Conservation (phyloP, 2,797 vertebrate genomes). For the Okamejei kenojei region DNA sequence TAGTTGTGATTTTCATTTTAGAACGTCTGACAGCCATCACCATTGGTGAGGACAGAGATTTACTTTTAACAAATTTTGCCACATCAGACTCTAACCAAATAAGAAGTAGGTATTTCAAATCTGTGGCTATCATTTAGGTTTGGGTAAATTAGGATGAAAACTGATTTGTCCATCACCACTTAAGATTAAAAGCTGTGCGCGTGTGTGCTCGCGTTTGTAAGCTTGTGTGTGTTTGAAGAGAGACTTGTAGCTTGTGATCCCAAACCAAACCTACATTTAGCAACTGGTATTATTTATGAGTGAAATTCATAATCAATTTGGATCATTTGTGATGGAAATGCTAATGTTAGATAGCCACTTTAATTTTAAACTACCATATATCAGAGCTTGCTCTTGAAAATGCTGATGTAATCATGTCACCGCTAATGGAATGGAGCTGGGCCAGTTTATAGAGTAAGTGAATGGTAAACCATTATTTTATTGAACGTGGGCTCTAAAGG, state of each 20-base stretch:
- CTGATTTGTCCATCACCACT: background rate
- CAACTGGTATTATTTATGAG: background rate
- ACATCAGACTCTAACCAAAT: background rate
- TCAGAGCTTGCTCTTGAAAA: background rate
- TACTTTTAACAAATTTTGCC: constrained; percentile 5
- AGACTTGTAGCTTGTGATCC: background rate
- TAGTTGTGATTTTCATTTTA: background rate
- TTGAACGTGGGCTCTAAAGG: background rate
- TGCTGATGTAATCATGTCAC: background rate
- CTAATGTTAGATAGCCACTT: constrained; percentile 21
- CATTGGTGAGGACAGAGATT: background rate
- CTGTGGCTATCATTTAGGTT: background rate
- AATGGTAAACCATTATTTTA: constrained; percentile 3
- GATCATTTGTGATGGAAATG: background rate
- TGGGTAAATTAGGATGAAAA: background rate
- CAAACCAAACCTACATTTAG: background rate
- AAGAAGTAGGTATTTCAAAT: background rate
- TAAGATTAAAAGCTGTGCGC: background rate
- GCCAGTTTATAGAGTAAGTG: background rate
- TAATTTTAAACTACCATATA: constrained; percentile 6
- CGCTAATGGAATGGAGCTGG: constrained; percentile 5
- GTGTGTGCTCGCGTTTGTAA: background rate
- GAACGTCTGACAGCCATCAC: background rate
- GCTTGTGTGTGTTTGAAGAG: background rate
- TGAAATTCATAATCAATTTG: background rate